Conservation (phyloP, 2,113 vertebrate species). For the Arenaria interpres region DNA sequence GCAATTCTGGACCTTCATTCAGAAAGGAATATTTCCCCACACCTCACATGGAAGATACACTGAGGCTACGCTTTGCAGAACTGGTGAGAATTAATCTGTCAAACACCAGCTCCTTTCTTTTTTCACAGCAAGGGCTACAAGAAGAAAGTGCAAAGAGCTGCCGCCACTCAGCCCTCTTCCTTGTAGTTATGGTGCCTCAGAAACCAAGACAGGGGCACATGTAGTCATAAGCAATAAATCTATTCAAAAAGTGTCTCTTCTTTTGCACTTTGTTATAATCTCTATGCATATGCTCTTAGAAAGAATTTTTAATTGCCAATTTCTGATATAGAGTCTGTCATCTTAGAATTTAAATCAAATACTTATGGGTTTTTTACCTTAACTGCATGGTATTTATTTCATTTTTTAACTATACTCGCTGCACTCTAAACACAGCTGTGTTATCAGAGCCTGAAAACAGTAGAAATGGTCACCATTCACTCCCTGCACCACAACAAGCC, state of each 20-base stretch:
- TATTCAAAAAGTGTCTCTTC: background rate
- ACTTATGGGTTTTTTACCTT: background rate
- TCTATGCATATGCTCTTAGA: background rate
- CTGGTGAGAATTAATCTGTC: background rate
- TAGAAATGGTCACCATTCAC: background rate
- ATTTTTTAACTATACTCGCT: background rate
- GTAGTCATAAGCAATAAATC: background rate
- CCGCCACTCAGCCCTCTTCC: background rate
- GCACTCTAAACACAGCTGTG: background rate
- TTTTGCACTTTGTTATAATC: background rate
- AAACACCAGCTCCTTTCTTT: background rate
- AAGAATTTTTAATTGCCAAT: background rate
- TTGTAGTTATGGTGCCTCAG: background rate
- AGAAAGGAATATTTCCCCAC: background rate
- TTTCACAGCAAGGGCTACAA: background rate
- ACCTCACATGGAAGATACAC: background rate
- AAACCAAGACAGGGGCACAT: rapidly evolving
- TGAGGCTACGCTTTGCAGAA: background rate
- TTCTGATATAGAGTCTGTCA: background rate
- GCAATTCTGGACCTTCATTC: background rate
- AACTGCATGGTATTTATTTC: background rate
- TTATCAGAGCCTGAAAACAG: background rate
- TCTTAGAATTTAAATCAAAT: background rate
- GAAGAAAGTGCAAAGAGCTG: background rate
- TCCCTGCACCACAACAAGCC: background rate